Evolutionary conservation across 2,888 invertebrate genomes (phyloP), one percentile per base, ranked within the genome.

Genomic region (Melieria omissa): DNA sequence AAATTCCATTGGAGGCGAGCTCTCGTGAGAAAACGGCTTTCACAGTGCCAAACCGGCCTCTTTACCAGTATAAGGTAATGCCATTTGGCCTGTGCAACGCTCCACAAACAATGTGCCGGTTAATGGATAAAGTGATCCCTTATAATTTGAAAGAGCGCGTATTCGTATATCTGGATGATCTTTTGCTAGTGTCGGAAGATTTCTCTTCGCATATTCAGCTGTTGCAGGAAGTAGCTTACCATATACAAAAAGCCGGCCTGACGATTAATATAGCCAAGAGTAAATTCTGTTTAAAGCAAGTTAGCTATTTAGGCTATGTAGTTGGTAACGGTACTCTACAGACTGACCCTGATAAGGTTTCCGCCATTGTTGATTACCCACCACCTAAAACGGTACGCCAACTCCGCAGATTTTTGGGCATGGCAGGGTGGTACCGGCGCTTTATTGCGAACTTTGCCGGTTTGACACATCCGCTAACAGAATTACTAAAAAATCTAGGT

Each of bases 131-230:
- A n/a, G n/a, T n/a, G n/a, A n/a, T n/a, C n/a, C n/a, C n/a, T n/a
- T n/a, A n/a, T n/a, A n/a, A n/a, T n/a, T n/a, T n/a, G n/a, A n/a
- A n/a, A n/a, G n/a, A n/a, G n/a, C n/a, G 57, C 10, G 71, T 74
- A 2, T 75, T 77, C 12, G 72, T 75, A 0, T 77, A 73, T 41
- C 49, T 74, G 5, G 72, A 77, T 16, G 74, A 76, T 60, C 52
- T 77, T 4, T 62, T 77, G 0, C 52, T 77, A 8, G 65, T 77
- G n/a, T 68, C 68, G 4, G 42, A 61, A 68, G 46, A 49, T 49
- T 69, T 69, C 42, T 29, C 47, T 8, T 41, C 52, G 9, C 68
- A 68, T 46, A 8, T 61, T n/a, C 44, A 61, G 4, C n/a, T 68
- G 10, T 14, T 68, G 61, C 55, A 66, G 16, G 66, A 66, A 45